A percentile compares a stretch with the other conserved stretches of the same genome.
These are phyloP conservation scores for Drosophila imparisetae DNA, from an alignment of 2,888 invertebrate species.

Conservation along the genomic window DNA sequence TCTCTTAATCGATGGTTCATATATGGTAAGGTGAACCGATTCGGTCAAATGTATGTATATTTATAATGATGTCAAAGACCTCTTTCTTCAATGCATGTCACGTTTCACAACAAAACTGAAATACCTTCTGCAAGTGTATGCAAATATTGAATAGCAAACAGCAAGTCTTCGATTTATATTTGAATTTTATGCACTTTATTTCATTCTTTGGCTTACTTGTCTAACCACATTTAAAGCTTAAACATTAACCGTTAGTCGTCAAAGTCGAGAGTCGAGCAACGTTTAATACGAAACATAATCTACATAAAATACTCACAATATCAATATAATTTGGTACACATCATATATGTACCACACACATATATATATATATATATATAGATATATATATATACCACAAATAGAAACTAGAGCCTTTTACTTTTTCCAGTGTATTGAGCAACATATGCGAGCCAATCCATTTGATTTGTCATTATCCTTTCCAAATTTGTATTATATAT, in stretches of 20 bases:
- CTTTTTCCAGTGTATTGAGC: slow-evolving; percentile 39
- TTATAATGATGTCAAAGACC: not conserved
- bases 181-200: slow-evolving; percentile 70
- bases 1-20: not conserved
- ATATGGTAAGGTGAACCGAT: not conserved
- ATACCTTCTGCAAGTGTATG: not conserved
- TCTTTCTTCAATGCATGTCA: not conserved
- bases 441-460: slow-evolving; percentile 34
- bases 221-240: slow-evolving; percentile 77
- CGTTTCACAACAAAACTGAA: not conserved
- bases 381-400: slow-evolving; percentile 5
- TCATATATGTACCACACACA: slow-evolving; percentile 23
- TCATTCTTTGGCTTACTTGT: slow-evolving; percentile 58
- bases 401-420: slow-evolving; percentile 18
- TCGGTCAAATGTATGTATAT: not conserved
- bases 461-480: slow-evolving; percentile 49
- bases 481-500: slow-evolving; percentile 24
- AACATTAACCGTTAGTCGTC: slow-evolving; percentile 58
- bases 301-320: slow-evolving; percentile 33
- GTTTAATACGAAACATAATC: slow-evolving; percentile 36
- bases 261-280: slow-evolving; percentile 47
- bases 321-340: slow-evolving; percentile 33
- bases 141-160: slow-evolving; percentile 18
- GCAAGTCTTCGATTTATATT: slow-evolving; percentile 2
- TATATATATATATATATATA: slow-evolving; percentile 1